phyloP scores from a whole-genome alignment of 1,140 invertebrate genomes.

The Drosophila malerkotliana region DNA sequence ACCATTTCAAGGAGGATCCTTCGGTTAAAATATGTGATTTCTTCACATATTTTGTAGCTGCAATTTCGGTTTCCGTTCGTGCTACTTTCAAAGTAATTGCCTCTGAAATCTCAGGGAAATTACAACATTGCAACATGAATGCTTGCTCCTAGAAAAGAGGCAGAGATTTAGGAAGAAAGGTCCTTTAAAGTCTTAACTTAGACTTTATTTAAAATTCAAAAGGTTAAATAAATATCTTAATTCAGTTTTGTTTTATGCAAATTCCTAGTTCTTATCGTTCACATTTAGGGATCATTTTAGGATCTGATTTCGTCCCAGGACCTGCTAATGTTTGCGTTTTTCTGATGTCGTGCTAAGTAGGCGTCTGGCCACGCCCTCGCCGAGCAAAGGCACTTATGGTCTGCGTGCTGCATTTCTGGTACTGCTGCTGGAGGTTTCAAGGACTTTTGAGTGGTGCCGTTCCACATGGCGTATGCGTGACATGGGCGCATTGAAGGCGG shows the following conservation, averaged over 20 bases:
- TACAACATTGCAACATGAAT: neutral
- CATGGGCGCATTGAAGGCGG: constrained; percentile 47
- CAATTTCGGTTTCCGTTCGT: constrained; percentile 16
- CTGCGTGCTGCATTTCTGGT: constrained; percentile 24
- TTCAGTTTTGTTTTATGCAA: constrained; percentile 22
- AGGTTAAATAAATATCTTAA: neutral
- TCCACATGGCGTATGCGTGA: constrained; percentile 64
- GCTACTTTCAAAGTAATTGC: constrained; percentile 26
- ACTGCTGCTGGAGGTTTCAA: constrained; percentile 45
- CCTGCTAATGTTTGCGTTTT: constrained; percentile 20
- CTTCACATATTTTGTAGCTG: constrained; percentile 23
- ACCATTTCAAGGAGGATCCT: constrained; percentile 7
- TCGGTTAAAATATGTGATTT: constrained; percentile 39
- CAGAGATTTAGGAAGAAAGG: neutral
- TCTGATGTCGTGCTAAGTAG: constrained; percentile 31
- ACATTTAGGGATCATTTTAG: constrained; percentile 24
- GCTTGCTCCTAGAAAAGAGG: neutral
- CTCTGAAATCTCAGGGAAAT: constrained; percentile 1
- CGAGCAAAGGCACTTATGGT: constrained; percentile 22
- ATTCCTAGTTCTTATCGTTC: neutral
- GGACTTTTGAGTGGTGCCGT: constrained; percentile 49
- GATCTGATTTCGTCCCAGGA: neutral
- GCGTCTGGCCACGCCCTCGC: constrained; percentile 34
- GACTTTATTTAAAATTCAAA: too few relatives aligned
- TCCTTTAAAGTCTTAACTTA: neutral